These are phyloP conservation scores for Archips xylosteana DNA, from an alignment of 2,888 invertebrate genomes.

Conservation along the genomic window DNA sequence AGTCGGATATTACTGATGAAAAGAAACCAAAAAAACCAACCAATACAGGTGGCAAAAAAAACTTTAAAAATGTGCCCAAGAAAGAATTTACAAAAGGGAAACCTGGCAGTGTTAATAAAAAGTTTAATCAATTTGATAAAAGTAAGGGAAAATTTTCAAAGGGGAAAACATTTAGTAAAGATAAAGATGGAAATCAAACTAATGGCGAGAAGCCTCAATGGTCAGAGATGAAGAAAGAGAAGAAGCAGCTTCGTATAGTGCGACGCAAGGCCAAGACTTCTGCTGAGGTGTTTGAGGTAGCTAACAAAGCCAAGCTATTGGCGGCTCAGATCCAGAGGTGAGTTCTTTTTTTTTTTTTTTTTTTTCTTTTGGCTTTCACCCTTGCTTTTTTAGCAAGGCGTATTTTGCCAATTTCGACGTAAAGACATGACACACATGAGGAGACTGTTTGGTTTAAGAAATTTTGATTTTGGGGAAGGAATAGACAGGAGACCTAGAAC, in stretches of 20 bases:
- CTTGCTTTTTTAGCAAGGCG: no score
- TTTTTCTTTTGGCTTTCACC: no score
- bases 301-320: conserved; percentile 76
- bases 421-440: no score
- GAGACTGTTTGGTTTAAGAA: no score
- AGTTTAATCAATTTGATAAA: conserved; percentile 51
- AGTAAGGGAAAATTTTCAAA: conserved; percentile 50
- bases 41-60: conserved; percentile 24
- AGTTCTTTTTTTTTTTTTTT: no score
- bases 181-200: conserved; percentile 45
- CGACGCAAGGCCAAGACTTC: conserved; percentile 87
- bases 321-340: conserved; percentile 80
- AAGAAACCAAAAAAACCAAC: conserved; percentile 41
- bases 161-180: conserved; percentile 56
- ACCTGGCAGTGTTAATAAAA: conserved; percentile 43
- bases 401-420: no score
- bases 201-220: conserved; percentile 86
- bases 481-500: no score
- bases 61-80: conserved; percentile 41
- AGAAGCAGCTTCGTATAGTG: conserved; percentile 88
- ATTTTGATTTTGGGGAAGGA: no score
- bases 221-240: conserved; percentile 91
- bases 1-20: conserved; percentile 38
- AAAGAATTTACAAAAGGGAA: conserved; percentile 44
- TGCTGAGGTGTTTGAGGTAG: conserved; percentile 76